phyloP scores from a whole-genome alignment of 2,113 vertebrate genomes.

The Dipodomys ordii region DNA sequence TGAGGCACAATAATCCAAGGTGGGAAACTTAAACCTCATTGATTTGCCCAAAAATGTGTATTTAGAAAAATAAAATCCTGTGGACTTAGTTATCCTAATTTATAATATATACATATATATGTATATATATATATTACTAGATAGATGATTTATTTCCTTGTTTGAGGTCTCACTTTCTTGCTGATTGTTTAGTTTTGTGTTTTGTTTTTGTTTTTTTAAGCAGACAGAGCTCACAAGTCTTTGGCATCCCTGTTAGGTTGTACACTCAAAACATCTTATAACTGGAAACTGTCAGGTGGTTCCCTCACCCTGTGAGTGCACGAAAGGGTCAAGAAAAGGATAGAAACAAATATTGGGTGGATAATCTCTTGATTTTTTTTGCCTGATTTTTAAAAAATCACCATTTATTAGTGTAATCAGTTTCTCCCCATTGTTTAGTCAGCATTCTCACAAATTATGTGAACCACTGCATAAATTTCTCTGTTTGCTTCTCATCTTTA shows the following conservation, averaged over 20 bases:
- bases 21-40: conserved; percentile 58
- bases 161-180: conserved; percentile 62
- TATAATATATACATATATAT: conserved; percentile 41
- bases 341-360: conserved; percentile 27
- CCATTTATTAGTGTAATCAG: conserved; percentile 9
- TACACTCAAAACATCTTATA: conserved; percentile 85
- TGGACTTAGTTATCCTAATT: conserved; percentile 78
- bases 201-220: conserved; percentile 53
- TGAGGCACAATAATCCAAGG: conserved; percentile 41
- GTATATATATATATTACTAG: conserved; percentile 47
- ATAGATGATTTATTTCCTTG: conserved; percentile 74
- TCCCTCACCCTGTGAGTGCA: background rate
- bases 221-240: conserved; percentile 88
- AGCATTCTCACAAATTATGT: conserved; percentile 16
- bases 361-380: background rate
- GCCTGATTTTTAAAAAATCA: background rate
- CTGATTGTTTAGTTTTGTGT: background rate
- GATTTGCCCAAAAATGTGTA: conserved; percentile 70
- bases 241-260: conserved; percentile 87
- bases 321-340: conserved; percentile 35
- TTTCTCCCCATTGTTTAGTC: background rate
- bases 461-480: conserved; percentile 37
- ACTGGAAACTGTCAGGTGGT: conserved; percentile 86
- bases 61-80: conserved; percentile 77
- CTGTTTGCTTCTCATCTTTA: conserved; percentile 78